Percentiles rank a stretch among this genome's conserved stretches.
Conservation (phyloP, 2,888 invertebrate genomes). For the Hypsopygia costalis region DNA sequence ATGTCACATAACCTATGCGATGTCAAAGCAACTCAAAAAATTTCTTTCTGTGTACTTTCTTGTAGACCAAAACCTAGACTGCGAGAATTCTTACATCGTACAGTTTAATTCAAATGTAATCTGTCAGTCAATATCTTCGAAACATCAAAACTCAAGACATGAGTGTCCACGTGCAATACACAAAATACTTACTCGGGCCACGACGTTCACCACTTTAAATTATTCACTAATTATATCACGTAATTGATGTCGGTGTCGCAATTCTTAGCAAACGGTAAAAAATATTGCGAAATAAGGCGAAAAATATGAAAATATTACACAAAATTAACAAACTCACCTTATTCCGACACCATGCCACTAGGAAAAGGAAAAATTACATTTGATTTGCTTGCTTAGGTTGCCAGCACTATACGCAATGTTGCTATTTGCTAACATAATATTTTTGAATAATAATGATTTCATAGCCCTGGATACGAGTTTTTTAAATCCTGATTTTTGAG, state of each 20-base stretch:
- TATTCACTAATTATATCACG: too few relatives aligned
- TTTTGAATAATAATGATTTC: too few relatives aligned
- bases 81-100: too few relatives aligned
- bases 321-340: slow-evolving; percentile 62
- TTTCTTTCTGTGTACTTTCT: not conserved
- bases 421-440: too few relatives aligned
- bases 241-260: too few relatives aligned
- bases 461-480: too few relatives aligned
- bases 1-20: slow-evolving; percentile 37
- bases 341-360: slow-evolving; percentile 77
- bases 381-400: too few relatives aligned
- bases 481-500: too few relatives aligned
- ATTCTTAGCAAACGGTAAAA: too few relatives aligned
- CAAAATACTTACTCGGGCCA: not conserved
- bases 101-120: not conserved
- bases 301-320: slow-evolving; percentile 34
- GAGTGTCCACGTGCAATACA: slow-evolving; percentile 4
- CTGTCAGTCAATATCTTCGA: not conserved
- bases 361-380: slow-evolving; percentile 55
- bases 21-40: not conserved
- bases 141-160: not conserved
- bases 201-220: slow-evolving; percentile 7
- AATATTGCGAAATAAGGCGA: too few relatives aligned
- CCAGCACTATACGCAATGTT: too few relatives aligned
- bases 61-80: too few relatives aligned